Base-by-base conservation (phyloP, 2,113 vertebrate species). In the Ceyx cyanopectus region DNA sequence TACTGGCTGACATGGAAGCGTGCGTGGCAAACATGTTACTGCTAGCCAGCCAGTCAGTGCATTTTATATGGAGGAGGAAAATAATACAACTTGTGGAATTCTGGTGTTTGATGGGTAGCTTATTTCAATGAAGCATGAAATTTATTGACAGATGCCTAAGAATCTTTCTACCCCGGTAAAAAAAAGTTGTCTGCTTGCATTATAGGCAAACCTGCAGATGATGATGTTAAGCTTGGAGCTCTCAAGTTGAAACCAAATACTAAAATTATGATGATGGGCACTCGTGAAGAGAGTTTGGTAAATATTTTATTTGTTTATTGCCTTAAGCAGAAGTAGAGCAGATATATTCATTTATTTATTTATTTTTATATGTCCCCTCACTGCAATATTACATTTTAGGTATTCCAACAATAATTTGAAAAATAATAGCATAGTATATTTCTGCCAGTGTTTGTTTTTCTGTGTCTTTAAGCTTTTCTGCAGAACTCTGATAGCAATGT, bases 211-310 rank as follows among this genome's bases (percentile, higher is more conserved):
- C 98, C 99, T 92, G 99, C 99, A 92, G 99, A 99, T 89, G 99
- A 99, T 97, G 98, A 98, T 81, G 98, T 99, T 94, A 99, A 99
- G 96, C 98, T 99, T 96, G 99, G 99, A 90, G 98, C 98, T 77
- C 97, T 99, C 85, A 99, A 99, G 97, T 96, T 99, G 90, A 99
- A 99, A 97, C 99, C 99, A 83, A 99, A 99, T 98, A 99, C 99
- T 73, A 99, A 99, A 98, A 99, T 99, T 93, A 99, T 99, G 99
- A 99, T 99, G 99, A 99, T 99, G 99, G 99, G 99, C 78, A 99
- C 98, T 95, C 98, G 99, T 97, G 99, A 99, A 90, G 99, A 99
- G 97, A 99, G 99, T 97, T 98, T 99, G 99, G 99, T 99, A 98
- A 93, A 97, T 95, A 92, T 95, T 96, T 97, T 91, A 54, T 29